phyloP scores from a whole-genome alignment of 2,888 invertebrate genomes.

The Sinohyriopsis cumingii region DNA sequence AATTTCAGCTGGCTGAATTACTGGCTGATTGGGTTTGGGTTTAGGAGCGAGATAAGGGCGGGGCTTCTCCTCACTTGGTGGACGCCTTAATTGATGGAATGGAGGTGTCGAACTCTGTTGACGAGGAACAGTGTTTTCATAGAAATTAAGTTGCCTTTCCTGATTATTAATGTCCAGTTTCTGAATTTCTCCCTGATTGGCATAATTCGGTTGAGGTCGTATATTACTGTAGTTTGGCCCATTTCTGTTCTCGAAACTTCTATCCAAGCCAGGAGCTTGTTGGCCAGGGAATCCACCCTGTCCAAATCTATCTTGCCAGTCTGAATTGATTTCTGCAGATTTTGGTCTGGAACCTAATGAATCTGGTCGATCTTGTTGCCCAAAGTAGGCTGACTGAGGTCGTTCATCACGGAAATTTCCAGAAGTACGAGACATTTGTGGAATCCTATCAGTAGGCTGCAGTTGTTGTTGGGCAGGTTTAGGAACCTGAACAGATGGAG shows the following conservation, averaged over 20 bases:
- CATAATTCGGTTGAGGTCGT: conserved; percentile 49
- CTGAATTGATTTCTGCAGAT: conserved; percentile 58
- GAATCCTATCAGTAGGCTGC: conserved; percentile 35
- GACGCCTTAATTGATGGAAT: conserved; percentile 57
- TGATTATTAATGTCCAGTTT: conserved; percentile 62
- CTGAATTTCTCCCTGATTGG: conserved; percentile 62
- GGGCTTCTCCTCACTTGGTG: conserved; percentile 38
- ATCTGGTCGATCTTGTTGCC: conserved; percentile 46
- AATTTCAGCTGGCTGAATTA: conserved; percentile 52
- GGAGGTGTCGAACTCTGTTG: conserved; percentile 56
- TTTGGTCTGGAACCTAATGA: conserved; percentile 46
- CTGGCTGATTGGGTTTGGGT: conserved; percentile 52
- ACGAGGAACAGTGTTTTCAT: conserved; percentile 60
- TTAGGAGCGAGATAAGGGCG: conserved; percentile 43
- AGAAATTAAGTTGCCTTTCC: conserved; percentile 58
- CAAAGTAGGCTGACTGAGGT: conserved; percentile 60
- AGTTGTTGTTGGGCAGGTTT: conserved; percentile 15
- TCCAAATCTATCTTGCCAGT: conserved; percentile 60
- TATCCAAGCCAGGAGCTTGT: conserved; percentile 27
- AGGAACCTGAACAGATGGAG: conserved; percentile 15
- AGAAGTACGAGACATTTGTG: conserved; percentile 47
- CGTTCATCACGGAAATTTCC: conserved; percentile 49
- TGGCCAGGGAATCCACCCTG: conserved; percentile 43
- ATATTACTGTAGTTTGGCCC: conserved; percentile 50
- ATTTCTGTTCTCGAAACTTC: conserved; percentile 44